Conservation (phyloP, 2,113 vertebrate genomes). For the Xyliphius kryptos region DNA sequence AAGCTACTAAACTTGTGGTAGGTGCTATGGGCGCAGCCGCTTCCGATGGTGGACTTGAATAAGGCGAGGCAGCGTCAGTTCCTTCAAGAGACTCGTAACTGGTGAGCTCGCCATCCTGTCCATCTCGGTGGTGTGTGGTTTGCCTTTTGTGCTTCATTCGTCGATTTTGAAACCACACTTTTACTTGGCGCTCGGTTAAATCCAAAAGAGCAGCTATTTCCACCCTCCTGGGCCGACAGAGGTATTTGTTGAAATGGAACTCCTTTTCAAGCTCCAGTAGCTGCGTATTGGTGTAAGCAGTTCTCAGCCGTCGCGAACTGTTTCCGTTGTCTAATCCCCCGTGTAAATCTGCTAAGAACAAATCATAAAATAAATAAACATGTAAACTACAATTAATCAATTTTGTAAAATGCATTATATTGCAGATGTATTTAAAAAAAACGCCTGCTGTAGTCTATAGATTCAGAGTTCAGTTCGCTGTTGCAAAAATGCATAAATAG, state of each 20-base stretch:
- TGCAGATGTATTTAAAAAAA: too few species aligned
- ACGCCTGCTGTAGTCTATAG: too few species aligned
- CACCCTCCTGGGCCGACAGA: constrained; percentile 86
- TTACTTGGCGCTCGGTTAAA: constrained; percentile 91
- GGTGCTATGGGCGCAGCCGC: constrained; percentile 38
- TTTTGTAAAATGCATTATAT: too few species aligned
- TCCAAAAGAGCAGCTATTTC: constrained; percentile 91
- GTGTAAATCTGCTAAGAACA: constrained; percentile 64
- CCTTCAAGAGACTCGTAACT: constrained; percentile 64
- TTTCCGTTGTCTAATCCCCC: constrained; percentile 65
- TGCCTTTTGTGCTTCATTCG: constrained; percentile 97
- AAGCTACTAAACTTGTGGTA: constrained; percentile 53
- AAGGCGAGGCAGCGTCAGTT: constrained; percentile 68
- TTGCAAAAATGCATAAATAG: too few species aligned
- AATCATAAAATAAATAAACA: too few species aligned
- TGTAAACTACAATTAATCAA: too few species aligned
- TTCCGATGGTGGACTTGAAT: constrained; percentile 62
- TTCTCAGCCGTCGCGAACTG: constrained; percentile 81
- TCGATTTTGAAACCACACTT: constrained; percentile 98
- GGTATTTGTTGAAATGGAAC: constrained; percentile 96
- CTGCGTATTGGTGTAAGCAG: constrained; percentile 95
- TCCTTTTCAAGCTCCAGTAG: constrained; percentile 96
- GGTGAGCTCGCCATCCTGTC: constrained; percentile 62
- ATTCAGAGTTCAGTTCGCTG: too few species aligned
- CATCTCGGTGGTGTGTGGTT: constrained; percentile 75